Conservation (phyloP, 2,888 invertebrate genomes). For the Crossocerus cetratus region DNA sequence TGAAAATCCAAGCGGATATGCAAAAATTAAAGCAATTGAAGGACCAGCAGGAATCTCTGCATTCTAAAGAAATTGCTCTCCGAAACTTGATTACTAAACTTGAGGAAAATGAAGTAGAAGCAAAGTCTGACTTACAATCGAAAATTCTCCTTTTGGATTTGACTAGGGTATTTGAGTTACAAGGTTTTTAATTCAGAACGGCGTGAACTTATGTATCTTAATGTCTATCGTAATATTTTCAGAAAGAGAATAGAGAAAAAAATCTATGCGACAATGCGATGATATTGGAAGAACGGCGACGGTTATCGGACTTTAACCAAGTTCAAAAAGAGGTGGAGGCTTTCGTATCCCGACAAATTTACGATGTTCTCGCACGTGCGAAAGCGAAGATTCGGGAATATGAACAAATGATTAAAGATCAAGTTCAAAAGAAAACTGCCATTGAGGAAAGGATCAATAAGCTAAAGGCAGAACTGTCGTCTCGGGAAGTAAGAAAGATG, state of each 20-base stretch:
- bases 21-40: constrained; percentile 78
- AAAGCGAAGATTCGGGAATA: constrained; percentile 75
- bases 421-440: constrained; percentile 78
- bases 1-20: constrained; percentile 82
- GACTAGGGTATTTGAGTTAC: constrained; percentile 54
- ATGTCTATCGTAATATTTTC: constrained; percentile 12
- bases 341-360: constrained; percentile 66
- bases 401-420: constrained; percentile 76
- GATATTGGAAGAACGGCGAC: constrained; percentile 75
- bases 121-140: constrained; percentile 76
- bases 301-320: constrained; percentile 79
- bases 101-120: constrained; percentile 56
- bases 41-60: constrained; percentile 76
- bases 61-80: constrained; percentile 66
- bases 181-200: neutral
- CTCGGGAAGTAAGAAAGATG: constrained; percentile 66
- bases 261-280: constrained; percentile 77
- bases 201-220: no score
- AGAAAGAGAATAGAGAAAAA: constrained; percentile 70
- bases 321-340: constrained; percentile 79
- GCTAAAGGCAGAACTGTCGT: constrained; percentile 63
- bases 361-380: constrained; percentile 67
- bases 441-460: constrained; percentile 76
- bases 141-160: constrained; percentile 77
- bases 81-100: constrained; percentile 68